These are phyloP conservation scores for Gymnodraco acuticeps DNA, from an alignment of 2,797 vertebrate genomes.

Conservation along the genomic window DNA sequence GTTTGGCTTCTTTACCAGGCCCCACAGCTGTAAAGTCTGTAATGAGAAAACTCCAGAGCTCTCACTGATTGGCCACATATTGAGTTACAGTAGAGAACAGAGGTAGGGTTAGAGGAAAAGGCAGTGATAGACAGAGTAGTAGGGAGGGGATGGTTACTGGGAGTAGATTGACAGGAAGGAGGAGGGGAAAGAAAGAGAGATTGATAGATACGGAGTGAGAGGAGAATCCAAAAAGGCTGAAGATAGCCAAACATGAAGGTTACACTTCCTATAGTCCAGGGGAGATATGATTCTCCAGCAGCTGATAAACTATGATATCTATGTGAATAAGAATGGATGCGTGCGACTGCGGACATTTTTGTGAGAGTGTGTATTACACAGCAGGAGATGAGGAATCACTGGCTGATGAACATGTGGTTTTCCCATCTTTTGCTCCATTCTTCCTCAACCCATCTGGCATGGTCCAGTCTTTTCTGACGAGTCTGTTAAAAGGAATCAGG, in stretches of 20 bases:
- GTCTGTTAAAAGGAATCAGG: conserved; percentile 75
- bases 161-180: conserved; percentile 50
- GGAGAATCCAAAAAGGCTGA: conserved; percentile 21
- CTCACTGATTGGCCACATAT: conserved; percentile 71
- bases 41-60: conserved; percentile 65
- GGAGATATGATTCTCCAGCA: conserved; percentile 24
- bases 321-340: neutral
- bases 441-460: conserved; percentile 62
- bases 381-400: conserved; percentile 45
- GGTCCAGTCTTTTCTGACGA: conserved; percentile 69
- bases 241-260: conserved; percentile 37
- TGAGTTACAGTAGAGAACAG: conserved; percentile 64
- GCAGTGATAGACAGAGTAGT: conserved; percentile 40
- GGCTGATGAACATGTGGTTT: conserved; percentile 77
- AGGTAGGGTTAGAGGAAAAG: conserved; percentile 37
- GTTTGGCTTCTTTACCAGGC: conserved; percentile 63
- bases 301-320: conserved; percentile 12
- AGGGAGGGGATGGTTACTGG: conserved; percentile 38
- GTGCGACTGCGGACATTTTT: conserved; percentile 15
- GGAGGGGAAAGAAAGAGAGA: conserved; percentile 32
- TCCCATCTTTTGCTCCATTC: conserved; percentile 64
- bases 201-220: conserved; percentile 2
- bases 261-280: conserved; percentile 23
- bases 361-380: conserved; percentile 33
- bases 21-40: conserved; percentile 78